Evolutionary conservation across 2,113 vertebrate species (phyloP).

Genomic region (Aldabrachelys gigantea): DNA sequence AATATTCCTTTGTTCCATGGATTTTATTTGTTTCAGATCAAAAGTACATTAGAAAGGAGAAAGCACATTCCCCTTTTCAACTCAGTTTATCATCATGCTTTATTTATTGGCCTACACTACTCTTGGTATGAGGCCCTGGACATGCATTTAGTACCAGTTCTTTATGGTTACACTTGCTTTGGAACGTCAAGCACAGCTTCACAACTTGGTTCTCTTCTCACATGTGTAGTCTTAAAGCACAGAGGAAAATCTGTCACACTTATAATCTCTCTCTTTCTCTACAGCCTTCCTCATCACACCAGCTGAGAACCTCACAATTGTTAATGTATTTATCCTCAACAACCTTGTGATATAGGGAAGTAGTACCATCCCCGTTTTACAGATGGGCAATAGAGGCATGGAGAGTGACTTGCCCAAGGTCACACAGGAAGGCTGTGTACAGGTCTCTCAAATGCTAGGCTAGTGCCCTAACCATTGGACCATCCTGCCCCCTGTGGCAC

Average conservation of each 20-base stretch:
- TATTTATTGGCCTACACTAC: neutral
- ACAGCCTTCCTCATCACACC: no score
- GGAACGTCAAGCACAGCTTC: neutral
- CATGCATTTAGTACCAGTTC: neutral
- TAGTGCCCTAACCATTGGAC: neutral
- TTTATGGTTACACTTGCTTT: neutral
- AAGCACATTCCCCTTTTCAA: neutral
- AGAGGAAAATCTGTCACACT: neutral
- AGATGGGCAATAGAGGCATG: no score
- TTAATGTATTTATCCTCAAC: no score
- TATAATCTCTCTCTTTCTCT: neutral
- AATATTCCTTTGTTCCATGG: neutral
- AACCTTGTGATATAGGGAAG: no score
- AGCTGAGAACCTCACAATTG: no score
- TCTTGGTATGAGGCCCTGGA: rapidly evolving
- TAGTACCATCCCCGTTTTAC: no score
- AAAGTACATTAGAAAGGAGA: neutral
- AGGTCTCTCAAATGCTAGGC: neutral
- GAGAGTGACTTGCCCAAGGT: no score
- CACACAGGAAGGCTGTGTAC: no score
- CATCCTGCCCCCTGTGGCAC: neutral
- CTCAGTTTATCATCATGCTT: neutral
- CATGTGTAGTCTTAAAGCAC: rapidly evolving
- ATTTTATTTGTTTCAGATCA: neutral
- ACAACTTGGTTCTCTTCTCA: neutral